Evolutionary conservation across 2,113 vertebrate species (phyloP).

Genomic region (Petroica traversi): DNA sequence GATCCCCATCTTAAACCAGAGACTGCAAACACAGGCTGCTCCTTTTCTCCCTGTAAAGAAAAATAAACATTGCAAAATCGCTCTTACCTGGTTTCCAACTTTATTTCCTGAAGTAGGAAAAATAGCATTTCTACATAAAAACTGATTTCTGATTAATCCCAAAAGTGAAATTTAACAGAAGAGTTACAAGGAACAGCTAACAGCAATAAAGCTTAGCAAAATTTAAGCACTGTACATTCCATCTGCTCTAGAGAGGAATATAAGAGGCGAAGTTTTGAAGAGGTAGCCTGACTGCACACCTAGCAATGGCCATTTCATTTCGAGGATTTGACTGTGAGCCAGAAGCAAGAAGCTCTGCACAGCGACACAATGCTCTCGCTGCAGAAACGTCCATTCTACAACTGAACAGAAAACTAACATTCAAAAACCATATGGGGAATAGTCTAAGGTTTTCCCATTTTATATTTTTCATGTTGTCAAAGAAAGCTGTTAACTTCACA

Average conservation of each 20-base stretch:
- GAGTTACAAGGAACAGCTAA: neutral
- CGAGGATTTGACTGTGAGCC: neutral
- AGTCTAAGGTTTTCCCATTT: neutral
- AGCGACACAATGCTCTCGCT: neutral
- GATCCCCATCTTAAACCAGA: constrained; percentile 92
- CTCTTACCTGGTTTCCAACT: neutral
- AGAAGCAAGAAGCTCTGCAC: neutral
- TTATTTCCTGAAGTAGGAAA: neutral
- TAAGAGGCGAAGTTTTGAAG: neutral
- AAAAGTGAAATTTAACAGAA: neutral
- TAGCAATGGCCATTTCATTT: neutral
- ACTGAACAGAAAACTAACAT: neutral
- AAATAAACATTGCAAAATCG: neutral
- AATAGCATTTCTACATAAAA: neutral
- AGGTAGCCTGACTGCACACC: neutral
- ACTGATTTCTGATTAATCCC: neutral
- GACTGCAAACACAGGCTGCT: constrained; percentile 92
- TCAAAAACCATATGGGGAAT: neutral
- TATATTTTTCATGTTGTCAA: neutral
- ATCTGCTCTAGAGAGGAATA: neutral
- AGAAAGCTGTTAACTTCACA: constrained; percentile 1
- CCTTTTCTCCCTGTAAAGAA: constrained; percentile 85
- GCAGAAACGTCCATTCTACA: neutral
- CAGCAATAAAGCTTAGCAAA: neutral
- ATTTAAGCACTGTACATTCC: neutral